Percentiles rank a stretch among this genome's conserved stretches.
Conservation (phyloP, 2,888 invertebrate genomes). For the Oscheius sp. region DNA sequence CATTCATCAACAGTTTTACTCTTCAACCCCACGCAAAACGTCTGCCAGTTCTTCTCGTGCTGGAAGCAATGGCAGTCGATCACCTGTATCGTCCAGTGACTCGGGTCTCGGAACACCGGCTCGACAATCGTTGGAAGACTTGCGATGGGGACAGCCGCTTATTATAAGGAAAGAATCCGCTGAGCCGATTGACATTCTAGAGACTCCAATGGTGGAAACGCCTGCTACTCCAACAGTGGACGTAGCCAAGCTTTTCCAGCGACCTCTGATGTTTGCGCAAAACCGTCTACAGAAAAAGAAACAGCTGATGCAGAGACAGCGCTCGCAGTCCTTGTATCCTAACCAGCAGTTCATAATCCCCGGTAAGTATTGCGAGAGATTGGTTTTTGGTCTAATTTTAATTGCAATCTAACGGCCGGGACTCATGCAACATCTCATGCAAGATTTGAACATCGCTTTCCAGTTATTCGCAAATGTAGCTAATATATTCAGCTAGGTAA, state of each 20-base stretch:
- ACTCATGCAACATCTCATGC: not conserved
- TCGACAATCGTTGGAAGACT: conserved; percentile 23
- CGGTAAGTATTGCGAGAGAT: conserved; percentile 13
- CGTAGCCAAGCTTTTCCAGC: conserved; percentile 15
- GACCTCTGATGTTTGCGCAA: conserved; percentile 25
- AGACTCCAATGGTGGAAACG: conserved; percentile 20
- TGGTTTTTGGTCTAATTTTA: conserved; percentile 8
- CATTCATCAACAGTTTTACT: conserved; percentile 29
- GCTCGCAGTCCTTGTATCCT: conserved; percentile 31
- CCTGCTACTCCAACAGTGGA: conserved; percentile 31
- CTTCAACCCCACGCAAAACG: not conserved
- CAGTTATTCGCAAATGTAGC: too few relatives aligned
- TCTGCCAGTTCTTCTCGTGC: conserved; percentile 7
- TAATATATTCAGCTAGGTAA: too few relatives aligned
- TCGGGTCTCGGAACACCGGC: conserved; percentile 32
- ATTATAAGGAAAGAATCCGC: not conserved
- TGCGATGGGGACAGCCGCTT: conserved; percentile 27
- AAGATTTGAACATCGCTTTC: too few relatives aligned
- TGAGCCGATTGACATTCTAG: not conserved
- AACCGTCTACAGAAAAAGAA: conserved; percentile 7
- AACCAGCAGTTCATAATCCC: conserved; percentile 29
- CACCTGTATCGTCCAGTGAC: conserved; percentile 19
- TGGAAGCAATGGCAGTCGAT: conserved; percentile 3
- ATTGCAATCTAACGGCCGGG: conserved; percentile 4
- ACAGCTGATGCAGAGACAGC: conserved; percentile 9